A percentile compares a stretch with the other conserved stretches of the same genome.
Evolutionary conservation across 2,113 vertebrate species (phyloP).

Genomic region (Origma solitaria): DNA sequence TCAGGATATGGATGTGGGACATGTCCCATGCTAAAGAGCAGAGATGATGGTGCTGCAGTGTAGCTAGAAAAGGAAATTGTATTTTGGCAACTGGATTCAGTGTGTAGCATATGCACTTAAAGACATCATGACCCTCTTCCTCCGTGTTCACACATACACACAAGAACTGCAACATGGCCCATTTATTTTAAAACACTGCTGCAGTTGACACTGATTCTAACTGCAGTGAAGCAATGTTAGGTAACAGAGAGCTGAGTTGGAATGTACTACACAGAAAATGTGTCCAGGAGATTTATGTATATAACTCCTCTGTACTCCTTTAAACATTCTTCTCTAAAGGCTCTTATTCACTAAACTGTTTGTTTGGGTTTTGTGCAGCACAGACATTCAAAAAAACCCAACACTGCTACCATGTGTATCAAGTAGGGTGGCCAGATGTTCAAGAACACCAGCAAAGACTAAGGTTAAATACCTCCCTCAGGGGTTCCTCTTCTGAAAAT

Average conservation of each 20-base stretch:
- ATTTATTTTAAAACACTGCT: background rate
- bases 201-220: background rate
- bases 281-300: background rate
- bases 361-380: background rate
- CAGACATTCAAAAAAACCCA: background rate
- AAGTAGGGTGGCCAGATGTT: background rate
- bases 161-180: background rate
- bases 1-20: background rate
- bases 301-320: background rate
- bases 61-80: background rate
- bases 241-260: background rate
- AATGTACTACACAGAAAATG: background rate
- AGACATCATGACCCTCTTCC: background rate
- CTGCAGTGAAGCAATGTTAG: background rate
- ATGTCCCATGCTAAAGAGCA: background rate
- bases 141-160: background rate
- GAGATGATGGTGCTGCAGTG: background rate
- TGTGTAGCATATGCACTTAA: background rate
- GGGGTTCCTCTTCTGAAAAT: background rate
- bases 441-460: background rate
- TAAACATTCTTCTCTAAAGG: background rate
- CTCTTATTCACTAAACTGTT: background rate
- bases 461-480: background rate
- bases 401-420: background rate
- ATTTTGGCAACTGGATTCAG: background rate